These are phyloP conservation scores for Hirudo medicinalis DNA, from an alignment of 1,140 invertebrate genomes.

Conservation along the genomic window DNA sequence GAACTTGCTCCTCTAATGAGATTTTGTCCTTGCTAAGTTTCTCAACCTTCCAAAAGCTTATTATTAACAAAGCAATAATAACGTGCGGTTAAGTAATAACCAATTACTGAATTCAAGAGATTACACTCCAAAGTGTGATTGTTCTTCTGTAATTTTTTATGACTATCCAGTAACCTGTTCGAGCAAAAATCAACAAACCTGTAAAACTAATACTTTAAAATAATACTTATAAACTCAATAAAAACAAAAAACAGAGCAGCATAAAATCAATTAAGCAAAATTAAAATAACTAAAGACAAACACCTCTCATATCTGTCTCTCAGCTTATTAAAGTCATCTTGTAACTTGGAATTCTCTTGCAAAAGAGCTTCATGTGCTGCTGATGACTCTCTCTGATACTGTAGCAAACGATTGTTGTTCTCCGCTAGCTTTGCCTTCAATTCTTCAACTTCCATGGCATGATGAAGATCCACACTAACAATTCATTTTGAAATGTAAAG, in stretches of 20 bases:
- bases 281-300: background rate
- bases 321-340: slow-evolving; percentile 70
- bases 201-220: slow-evolving; percentile 5
- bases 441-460: slow-evolving; percentile 61
- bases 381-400: slow-evolving; percentile 49
- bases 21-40: slow-evolving; percentile 80
- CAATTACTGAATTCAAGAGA: slow-evolving; percentile 64
- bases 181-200: slow-evolving; percentile 28
- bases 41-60: slow-evolving; percentile 47
- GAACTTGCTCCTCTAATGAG: slow-evolving; percentile 69
- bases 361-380: slow-evolving; percentile 61
- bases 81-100: slow-evolving; percentile 21
- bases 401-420: slow-evolving; percentile 65
- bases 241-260: background rate
- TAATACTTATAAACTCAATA: background rate
- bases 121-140: slow-evolving; percentile 92
- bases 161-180: slow-evolving; percentile 70
- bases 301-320: slow-evolving; percentile 79
- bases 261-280: background rate
- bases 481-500: slow-evolving; percentile 20
- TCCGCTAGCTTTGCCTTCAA: slow-evolving; percentile 64
- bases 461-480: slow-evolving; percentile 58
- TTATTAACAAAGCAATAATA: no score
- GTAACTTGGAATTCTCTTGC: slow-evolving; percentile 60
- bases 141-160: slow-evolving; percentile 81